Percentiles rank a stretch among this genome's conserved stretches.
These are phyloP conservation scores for Chlorocebus sabaeus DNA, from an alignment of 2,113 vertebrate species.

Conservation along the genomic window DNA sequence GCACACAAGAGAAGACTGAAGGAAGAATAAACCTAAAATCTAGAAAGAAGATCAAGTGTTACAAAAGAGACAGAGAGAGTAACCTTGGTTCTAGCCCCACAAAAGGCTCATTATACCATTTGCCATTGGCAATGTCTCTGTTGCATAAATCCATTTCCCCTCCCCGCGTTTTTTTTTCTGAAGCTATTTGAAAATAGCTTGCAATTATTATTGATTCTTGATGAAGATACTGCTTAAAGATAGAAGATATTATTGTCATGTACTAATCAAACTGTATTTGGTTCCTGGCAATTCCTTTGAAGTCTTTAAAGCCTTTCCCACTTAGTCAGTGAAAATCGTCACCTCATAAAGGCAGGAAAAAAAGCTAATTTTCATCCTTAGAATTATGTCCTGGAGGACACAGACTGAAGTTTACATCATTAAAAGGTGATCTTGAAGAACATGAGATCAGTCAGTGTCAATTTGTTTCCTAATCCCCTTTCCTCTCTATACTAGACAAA, in stretches of 20 bases:
- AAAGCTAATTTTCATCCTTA: neutral
- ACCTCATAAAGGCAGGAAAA: neutral
- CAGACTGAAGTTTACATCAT: neutral
- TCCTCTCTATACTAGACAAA: neutral
- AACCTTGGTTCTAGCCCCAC: neutral
- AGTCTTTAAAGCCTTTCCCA: neutral
- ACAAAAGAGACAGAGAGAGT: neutral
- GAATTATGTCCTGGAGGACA: neutral
- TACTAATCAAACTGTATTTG: neutral
- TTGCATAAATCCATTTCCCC: neutral
- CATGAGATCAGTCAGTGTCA: neutral
- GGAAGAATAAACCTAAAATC: neutral
- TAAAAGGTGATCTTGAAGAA: slow-evolving; percentile 19
- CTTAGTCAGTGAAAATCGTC: neutral
- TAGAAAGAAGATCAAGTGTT: neutral
- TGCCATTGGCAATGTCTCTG: neutral
- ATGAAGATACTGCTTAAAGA: neutral
- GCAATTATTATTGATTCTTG: neutral
- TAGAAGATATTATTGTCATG: neutral
- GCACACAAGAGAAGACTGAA: neutral
- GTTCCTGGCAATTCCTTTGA: neutral
- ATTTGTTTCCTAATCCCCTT: neutral
- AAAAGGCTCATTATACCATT: neutral
- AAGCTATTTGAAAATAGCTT: neutral
- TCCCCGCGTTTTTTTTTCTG: neutral